Percentiles rank a stretch among this genome's conserved stretches.
Evolutionary conservation across 1,140 invertebrate species (phyloP).

Genomic region (Drosophila triauraria): DNA sequence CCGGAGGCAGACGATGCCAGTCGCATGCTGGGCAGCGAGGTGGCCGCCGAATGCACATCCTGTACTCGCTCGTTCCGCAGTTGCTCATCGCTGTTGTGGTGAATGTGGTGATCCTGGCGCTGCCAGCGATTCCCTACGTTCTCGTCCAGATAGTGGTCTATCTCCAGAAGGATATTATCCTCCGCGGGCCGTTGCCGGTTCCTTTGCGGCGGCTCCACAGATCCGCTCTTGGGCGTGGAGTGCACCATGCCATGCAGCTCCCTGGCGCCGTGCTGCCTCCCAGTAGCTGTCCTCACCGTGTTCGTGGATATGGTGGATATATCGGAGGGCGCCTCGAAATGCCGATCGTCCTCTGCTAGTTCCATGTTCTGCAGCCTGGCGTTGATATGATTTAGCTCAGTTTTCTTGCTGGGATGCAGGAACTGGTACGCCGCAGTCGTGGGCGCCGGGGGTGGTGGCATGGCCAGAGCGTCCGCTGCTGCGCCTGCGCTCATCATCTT

Average conservation of each 20-base stretch:
- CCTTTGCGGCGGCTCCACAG: constrained; percentile 17
- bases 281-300: constrained; percentile 61
- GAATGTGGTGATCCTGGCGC: constrained; percentile 31
- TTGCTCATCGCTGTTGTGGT: constrained; percentile 66
- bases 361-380: constrained; percentile 64
- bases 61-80: constrained; percentile 34
- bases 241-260: constrained; percentile 63
- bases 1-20: constrained; percentile 39
- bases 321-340: constrained; percentile 62
- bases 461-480: constrained; percentile 58
- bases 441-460: constrained; percentile 53
- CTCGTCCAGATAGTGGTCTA: constrained; percentile 72
- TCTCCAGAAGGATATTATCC: constrained; percentile 71
- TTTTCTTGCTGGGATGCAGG: constrained; percentile 68
- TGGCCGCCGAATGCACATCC: constrained; percentile 38
- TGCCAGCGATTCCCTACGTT: constrained; percentile 39
- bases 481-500: constrained; percentile 57
- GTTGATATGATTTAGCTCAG: constrained; percentile 77
- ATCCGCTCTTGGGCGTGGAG: constrained; percentile 73
- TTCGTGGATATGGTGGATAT: constrained; percentile 77
- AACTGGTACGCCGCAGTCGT: constrained; percentile 73
- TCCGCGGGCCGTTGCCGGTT: constrained; percentile 14
- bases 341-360: constrained; percentile 30
- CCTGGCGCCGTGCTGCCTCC: constrained; percentile 11
- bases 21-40: constrained; percentile 64